These are phyloP conservation scores for Synanthedon tipuliformis DNA, from an alignment of 2,888 invertebrate genomes.

Conservation along the genomic window DNA sequence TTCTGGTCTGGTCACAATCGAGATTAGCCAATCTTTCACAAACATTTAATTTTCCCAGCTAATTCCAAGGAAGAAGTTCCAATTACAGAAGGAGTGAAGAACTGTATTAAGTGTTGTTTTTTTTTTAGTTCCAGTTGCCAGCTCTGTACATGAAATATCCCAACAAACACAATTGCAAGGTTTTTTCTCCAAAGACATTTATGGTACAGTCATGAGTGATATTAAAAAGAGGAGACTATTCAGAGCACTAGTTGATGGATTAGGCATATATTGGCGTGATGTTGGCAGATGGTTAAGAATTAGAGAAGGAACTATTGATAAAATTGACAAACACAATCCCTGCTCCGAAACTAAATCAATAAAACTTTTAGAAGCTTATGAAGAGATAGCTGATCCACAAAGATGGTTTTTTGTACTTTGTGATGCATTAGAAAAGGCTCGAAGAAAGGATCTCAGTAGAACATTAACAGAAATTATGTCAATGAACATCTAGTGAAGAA, in stretches of 20 bases:
- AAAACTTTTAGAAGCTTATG: slow-evolving; percentile 32
- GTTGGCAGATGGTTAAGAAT: slow-evolving; percentile 46
- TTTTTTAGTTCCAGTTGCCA: too few species aligned
- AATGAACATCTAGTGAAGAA: slow-evolving; percentile 34
- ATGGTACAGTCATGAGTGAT: slow-evolving; percentile 14
- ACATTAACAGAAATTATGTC: slow-evolving; percentile 41
- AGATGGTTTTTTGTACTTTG: slow-evolving; percentile 49
- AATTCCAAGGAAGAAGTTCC: too few species aligned
- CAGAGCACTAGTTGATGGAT: slow-evolving; percentile 35
- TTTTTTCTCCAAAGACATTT: not conserved
- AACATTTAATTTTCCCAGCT: too few species aligned
- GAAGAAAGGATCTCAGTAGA: slow-evolving; percentile 43
- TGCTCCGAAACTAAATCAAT: slow-evolving; percentile 27
- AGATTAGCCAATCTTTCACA: too few species aligned
- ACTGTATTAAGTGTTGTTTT: too few species aligned
- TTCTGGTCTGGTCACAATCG: too few species aligned
- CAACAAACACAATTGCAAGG: not conserved
- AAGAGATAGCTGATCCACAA: slow-evolving; percentile 33
- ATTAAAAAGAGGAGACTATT: slow-evolving; percentile 37
- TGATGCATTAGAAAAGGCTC: slow-evolving; percentile 42
- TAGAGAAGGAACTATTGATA: slow-evolving; percentile 42
- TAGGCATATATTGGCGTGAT: slow-evolving; percentile 48
- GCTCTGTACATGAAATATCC: not conserved
- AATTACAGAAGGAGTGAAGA: too few species aligned
- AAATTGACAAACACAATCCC: slow-evolving; percentile 32